These are phyloP conservation scores for Drosophila emarginata DNA, from an alignment of 2,888 invertebrate species.

Conservation along the genomic window DNA sequence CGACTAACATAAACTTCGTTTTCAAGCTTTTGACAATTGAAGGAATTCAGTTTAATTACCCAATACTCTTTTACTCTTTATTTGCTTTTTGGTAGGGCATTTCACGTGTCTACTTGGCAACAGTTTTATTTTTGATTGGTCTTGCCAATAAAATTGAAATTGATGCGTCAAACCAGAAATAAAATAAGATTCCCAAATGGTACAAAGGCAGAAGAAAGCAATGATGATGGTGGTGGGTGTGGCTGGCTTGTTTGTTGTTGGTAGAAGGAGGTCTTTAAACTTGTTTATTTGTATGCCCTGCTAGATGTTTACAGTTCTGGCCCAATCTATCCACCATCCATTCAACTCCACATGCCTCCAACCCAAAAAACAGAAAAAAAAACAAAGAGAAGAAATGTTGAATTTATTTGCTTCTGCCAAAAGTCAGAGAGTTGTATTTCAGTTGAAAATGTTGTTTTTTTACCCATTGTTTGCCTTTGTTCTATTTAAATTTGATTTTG, in stretches of 20 bases:
- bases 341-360: constrained; percentile 61
- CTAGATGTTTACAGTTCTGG: constrained; percentile 31
- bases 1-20: background rate
- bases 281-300: constrained; percentile 68
- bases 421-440: constrained; percentile 58
- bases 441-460: constrained; percentile 32
- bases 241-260: too few species aligned
- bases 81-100: background rate
- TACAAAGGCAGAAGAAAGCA: constrained; percentile 30
- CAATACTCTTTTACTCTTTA: constrained; percentile 2
- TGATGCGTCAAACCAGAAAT: constrained; percentile 74
- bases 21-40: constrained; percentile 33
- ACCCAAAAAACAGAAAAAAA: constrained; percentile 19
- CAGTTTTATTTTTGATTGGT: constrained; percentile 26
- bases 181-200: constrained; percentile 55
- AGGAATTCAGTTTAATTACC: constrained; percentile 52
- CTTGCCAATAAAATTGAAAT: constrained; percentile 77
- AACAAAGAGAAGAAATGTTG: background rate
- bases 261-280: constrained; percentile 47
- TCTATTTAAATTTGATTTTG: constrained; percentile 74
- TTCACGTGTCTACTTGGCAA: background rate
- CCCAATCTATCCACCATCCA: constrained; percentile 8
- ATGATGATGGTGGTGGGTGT: constrained; percentile 38
- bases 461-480: constrained; percentile 25
- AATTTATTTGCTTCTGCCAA: constrained; percentile 49